phyloP scores from a whole-genome alignment of 2,888 invertebrate species.

The Tridacna crocea region DNA sequence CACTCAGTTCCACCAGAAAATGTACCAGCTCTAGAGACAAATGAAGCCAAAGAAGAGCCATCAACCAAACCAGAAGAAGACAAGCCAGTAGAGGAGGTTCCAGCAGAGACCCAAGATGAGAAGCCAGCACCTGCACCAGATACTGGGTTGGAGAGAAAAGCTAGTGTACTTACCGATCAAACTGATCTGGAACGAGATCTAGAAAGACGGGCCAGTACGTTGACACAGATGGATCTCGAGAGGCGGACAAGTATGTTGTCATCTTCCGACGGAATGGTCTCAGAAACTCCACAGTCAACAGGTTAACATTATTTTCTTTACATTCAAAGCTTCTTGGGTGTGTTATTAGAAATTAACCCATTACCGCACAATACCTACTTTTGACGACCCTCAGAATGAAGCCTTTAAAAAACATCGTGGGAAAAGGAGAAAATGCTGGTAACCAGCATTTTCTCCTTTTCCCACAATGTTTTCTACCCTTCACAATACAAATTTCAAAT shows the following conservation, averaged over 20 bases:
- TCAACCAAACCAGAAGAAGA: neutral
- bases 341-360: too few species aligned
- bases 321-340: neutral
- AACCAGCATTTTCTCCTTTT: too few species aligned
- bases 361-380: too few species aligned
- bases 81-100: neutral
- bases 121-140: neutral
- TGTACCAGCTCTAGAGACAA: neutral
- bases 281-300: constrained; percentile 50
- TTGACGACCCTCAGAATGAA: too few species aligned
- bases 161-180: neutral
- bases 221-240: constrained; percentile 19
- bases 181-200: constrained; percentile 18
- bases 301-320: neutral
- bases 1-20: neutral
- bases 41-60: constrained; percentile 15
- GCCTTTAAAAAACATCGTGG: neutral
- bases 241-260: constrained; percentile 29
- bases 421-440: neutral
- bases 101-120: neutral
- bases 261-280: neutral
- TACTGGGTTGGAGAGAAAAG: constrained; percentile 4
- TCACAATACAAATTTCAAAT: too few species aligned
- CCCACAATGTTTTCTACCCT: too few species aligned
- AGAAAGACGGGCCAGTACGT: neutral